Conservation (phyloP, 2,888 invertebrate genomes). For the Drosophila cognata region DNA sequence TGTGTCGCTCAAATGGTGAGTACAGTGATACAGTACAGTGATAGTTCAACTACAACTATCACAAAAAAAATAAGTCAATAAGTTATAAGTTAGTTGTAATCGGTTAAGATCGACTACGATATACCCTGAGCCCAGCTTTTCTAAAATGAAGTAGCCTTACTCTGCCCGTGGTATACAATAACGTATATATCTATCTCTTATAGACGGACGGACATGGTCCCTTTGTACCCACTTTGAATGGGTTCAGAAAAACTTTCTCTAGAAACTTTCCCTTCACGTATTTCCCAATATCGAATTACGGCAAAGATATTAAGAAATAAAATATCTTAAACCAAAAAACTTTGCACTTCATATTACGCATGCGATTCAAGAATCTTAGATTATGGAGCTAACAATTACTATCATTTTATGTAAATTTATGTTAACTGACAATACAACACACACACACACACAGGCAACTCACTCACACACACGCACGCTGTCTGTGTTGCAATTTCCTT, state of each 20-base stretch:
- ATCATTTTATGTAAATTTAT: slow-evolving; percentile 19
- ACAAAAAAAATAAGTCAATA: not conserved
- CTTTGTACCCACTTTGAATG: too few species aligned
- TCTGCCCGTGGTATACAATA: too few species aligned
- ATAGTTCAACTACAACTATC: not conserved
- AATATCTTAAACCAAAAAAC: too few species aligned
- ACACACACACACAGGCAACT: not conserved
- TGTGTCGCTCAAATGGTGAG: slow-evolving; percentile 95
- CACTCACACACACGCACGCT: not conserved
- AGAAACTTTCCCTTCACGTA: too few species aligned
- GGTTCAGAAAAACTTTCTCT: too few species aligned
- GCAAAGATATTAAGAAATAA: too few species aligned
- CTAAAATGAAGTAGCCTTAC: too few species aligned
- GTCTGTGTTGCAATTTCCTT: slow-evolving; percentile 4
- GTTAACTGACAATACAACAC: slow-evolving; percentile 1
- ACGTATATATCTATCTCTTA: too few species aligned
- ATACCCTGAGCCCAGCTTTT: not conserved
- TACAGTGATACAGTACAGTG: slow-evolving; percentile 41
- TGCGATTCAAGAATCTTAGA: not conserved
- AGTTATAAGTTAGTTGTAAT: not conserved
- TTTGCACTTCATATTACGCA: too few species aligned
- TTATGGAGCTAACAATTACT: not conserved
- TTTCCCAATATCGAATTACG: too few species aligned
- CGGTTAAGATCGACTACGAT: not conserved
- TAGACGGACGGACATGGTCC: too few species aligned